Base-by-base conservation (phyloP, 2,113 vertebrate species). In the Gymnorhina tibicen region DNA sequence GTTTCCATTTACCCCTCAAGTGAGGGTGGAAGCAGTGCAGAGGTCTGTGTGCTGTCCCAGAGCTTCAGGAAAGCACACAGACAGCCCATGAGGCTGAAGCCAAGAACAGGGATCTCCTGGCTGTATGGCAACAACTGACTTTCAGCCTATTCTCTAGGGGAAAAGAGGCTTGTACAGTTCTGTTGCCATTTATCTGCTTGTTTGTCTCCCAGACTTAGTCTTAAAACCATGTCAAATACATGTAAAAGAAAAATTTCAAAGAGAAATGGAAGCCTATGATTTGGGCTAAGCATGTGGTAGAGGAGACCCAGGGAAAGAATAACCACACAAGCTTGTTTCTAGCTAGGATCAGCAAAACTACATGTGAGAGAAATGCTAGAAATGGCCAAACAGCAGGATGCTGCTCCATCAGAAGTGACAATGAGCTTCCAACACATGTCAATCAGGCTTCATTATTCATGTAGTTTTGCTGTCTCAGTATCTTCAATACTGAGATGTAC, bases 401-500 rank as follows among this genome's bases (percentile, higher is more conserved):
- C 12, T 49, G 22, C 22, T 85, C 32, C n/a, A 21, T n/a, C 28
- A 42, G 19, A 64, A 87, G 21, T 70, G 37, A 21, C 20, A 23
- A 18, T 19, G 32, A 77, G 42, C n/a, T 85, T 80, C 42, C 37
- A 74, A 19, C 16, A n/a, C 3, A 0, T 19, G 47, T 13, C 19
- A 55, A 2, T 39, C 35, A 37, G 37, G 16, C 16, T 60, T 72
- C 11, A 3, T 42, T 64, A 49, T 10, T 90, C 11, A 26, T 7
- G 2, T 6, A 19, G 12, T 8, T 62, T 73, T 95, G 82, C 41
- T 69, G 6, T 41, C 59, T 76, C 27, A 17, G 1, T 50, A 13
- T 44, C 26, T 58, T 69, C 17, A 33, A 3, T 35, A 47, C 7
- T 0, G 2, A 33, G 26, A 6, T 22, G 7, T 35, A 19, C 5